Evolutionary conservation across 2,113 vertebrate species (phyloP).

Genomic region (Caranx melampygus): DNA sequence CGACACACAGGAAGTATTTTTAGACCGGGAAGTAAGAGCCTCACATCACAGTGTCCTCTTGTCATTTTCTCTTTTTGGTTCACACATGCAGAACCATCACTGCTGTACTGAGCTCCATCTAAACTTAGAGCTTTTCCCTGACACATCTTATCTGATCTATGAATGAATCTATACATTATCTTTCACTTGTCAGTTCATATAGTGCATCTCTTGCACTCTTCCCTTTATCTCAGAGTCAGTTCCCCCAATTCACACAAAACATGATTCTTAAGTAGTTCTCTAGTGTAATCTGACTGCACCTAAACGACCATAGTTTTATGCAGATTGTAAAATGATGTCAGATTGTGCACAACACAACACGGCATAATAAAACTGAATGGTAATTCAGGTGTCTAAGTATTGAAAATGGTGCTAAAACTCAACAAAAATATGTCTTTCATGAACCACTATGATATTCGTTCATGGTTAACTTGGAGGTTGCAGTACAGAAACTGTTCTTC

Average conservation of each 20-base stretch:
- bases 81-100: background rate
- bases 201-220: background rate
- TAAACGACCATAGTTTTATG: background rate
- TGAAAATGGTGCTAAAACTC: background rate
- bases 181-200: background rate
- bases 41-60: constrained; percentile 41
- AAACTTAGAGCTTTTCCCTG: background rate
- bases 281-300: background rate
- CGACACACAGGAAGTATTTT: constrained; percentile 66
- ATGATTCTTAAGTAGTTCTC: background rate
- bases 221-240: too few species aligned
- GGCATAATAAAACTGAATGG: background rate
- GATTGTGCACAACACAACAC: background rate
- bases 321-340: background rate
- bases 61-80: constrained; percentile 44
- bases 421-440: background rate
- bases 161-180: background rate
- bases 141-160: background rate
- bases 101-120: background rate
- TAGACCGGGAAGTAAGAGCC: constrained; percentile 59
- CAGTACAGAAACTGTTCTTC: too few species aligned
- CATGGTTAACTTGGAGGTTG: background rate
- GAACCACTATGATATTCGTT: background rate
- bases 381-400: background rate
- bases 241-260: background rate